Evolutionary conservation across 2,888 invertebrate species (phyloP).

Genomic region (Acronicta alni): DNA sequence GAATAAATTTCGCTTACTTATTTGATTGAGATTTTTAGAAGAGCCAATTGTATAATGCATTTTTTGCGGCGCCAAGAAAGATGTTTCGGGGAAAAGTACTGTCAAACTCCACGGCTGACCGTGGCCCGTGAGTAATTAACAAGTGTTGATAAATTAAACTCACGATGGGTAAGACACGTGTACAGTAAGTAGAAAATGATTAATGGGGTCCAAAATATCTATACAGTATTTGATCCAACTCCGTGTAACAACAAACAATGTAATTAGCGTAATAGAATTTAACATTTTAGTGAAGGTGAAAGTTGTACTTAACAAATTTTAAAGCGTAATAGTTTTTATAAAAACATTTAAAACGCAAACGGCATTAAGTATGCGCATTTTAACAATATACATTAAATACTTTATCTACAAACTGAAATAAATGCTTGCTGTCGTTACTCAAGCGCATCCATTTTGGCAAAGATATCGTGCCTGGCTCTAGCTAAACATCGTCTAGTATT

Average conservation of each 20-base stretch:
- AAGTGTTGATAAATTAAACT: slow-evolving; percentile 36
- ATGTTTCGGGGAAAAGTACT: slow-evolving; percentile 17
- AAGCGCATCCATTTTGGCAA: no score
- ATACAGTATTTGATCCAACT: slow-evolving; percentile 4
- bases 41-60: slow-evolving; percentile 16
- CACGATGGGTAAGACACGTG: slow-evolving; percentile 20
- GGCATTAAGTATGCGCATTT: no score
- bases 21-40: slow-evolving; percentile 25
- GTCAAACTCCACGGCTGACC: slow-evolving; percentile 3
- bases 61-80: slow-evolving; percentile 19
- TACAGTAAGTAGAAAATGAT: slow-evolving; percentile 37
- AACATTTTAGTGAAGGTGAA: no score
- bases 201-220: slow-evolving; percentile 18
- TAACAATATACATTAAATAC: no score
- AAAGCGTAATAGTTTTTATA: no score
- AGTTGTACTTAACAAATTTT: no score
- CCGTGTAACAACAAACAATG: slow-evolving; percentile 24
- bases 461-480: neutral
- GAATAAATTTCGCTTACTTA: slow-evolving; percentile 23
- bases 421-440: no score
- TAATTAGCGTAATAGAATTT: slow-evolving; percentile 6
- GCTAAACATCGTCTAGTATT: slow-evolving; percentile 33
- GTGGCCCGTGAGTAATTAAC: slow-evolving; percentile 25
- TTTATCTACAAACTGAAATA: no score
- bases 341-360: no score